Base-by-base conservation (phyloP, 2,113 vertebrate species). In the Pampusana beccarii region DNA sequence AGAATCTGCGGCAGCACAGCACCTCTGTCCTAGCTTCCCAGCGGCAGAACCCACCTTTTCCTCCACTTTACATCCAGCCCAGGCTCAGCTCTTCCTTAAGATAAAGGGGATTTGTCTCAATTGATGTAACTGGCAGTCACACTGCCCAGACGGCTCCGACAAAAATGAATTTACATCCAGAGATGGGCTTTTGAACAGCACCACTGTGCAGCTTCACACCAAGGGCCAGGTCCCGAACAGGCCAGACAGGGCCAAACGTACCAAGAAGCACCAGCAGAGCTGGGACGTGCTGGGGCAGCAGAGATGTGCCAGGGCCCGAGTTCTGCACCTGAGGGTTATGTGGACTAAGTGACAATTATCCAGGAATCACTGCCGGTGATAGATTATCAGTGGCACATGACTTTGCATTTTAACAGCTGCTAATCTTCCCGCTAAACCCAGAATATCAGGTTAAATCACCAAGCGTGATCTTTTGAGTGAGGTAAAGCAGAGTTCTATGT, bases 201-300 rank as follows among this genome's bases (percentile, higher is more conserved):
- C 34, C 86, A 4, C 28, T 15, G 3, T 0, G 1, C 24, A 7
- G 14, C 57, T 48, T 42, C 9, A 6, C 11, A 2, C 44, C 5
- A 1, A 9, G 20, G 36, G 21, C 42, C 31, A n/a, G 24, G 15
- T 23, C 40, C 48, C 6, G 1, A 23, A 19, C 0, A 0, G 38
- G 34, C 25, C 56, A 58, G 67, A 25, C n/a, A 24, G 58, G 65
- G 50, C 25, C 82, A 58, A 81, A 54, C 0, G 3, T 60, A 44
- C 6, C 25, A 6, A 44, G 42, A 54, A 60, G 54, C 13, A 19
- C 33, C 7, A 21, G 19, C 65, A 20, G 28, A 50, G 48, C 48
- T 46, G 8, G 17, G 44, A 46, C 44, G 19, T 18, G 18, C 44
- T 46, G 44, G 44, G 44, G 44, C 44, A 46, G 44, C 44, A 46